Conservation (phyloP, 2,113 vertebrate species). For the Pan paniscus region DNA sequence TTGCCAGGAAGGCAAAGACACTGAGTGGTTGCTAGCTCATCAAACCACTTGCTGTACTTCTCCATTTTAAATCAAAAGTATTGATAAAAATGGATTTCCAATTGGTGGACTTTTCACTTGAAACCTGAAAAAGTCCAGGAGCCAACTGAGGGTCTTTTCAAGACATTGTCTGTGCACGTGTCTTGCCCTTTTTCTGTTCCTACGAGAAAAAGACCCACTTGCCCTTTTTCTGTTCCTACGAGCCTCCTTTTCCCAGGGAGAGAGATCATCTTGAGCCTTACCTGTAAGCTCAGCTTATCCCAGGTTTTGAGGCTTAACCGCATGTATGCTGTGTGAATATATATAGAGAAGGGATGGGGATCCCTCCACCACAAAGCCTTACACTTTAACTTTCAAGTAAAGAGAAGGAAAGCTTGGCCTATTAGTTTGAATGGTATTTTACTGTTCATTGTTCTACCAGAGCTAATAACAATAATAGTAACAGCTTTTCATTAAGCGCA, state of each 20-base stretch:
- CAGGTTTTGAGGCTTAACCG: neutral
- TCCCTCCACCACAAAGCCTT: neutral
- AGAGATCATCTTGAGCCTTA: neutral
- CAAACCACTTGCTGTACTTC: neutral
- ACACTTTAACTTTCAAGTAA: neutral
- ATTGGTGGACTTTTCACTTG: neutral
- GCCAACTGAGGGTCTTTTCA: neutral
- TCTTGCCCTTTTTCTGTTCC: neutral
- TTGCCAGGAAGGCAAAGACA: neutral
- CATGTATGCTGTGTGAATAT: neutral
- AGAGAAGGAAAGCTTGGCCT: neutral
- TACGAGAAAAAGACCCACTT: neutral
- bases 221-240: neutral
- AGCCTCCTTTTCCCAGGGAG: neutral
- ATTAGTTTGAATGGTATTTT: neutral
- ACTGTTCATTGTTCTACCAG: neutral
- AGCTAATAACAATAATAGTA: neutral
- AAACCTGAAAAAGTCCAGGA: neutral
- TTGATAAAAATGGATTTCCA: neutral
- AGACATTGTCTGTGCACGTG: neutral
- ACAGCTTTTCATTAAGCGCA: neutral
- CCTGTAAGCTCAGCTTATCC: neutral
- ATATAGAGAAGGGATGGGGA: neutral
- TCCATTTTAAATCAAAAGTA: constrained; percentile 12
- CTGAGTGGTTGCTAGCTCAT: neutral